Conservation (phyloP, 2,797 vertebrate genomes). For the Oophaga sylvatica region DNA sequence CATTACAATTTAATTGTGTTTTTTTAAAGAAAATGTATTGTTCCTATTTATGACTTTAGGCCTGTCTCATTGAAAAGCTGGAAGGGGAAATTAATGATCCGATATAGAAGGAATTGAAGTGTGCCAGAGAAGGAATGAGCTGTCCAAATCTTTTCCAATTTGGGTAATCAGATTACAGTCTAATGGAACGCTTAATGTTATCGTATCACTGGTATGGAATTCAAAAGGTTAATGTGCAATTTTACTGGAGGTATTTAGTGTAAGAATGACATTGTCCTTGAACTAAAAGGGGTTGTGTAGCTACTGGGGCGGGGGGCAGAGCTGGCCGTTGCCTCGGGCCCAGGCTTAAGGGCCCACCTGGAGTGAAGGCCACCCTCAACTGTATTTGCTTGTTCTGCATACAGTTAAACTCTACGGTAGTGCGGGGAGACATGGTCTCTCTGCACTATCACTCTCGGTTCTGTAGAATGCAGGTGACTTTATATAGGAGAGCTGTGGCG, state of each 20-base stretch:
- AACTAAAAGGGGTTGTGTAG: too few relatives aligned
- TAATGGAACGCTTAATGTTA: neutral
- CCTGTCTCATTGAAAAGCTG: neutral
- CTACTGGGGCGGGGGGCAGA: too few relatives aligned
- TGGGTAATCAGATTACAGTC: neutral
- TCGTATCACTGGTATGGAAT: neutral
- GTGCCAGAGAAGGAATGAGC: neutral
- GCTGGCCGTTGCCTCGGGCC: too few relatives aligned
- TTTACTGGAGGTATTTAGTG: neutral
- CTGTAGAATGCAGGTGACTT: too few relatives aligned
- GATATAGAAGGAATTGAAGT: neutral
- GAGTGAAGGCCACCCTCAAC: too few relatives aligned
- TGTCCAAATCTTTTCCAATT: neutral
- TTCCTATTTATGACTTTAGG: neutral
- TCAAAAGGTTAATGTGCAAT: neutral
- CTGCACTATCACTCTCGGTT: too few relatives aligned
- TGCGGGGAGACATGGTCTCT: too few relatives aligned
- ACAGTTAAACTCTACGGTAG: too few relatives aligned
- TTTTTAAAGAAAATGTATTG: neutral
- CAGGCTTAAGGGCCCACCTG: too few relatives aligned
- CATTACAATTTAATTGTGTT: slow-evolving; percentile 5
- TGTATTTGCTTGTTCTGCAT: too few relatives aligned
- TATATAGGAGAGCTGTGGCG: too few relatives aligned
- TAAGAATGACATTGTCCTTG: too few relatives aligned
- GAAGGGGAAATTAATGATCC: neutral